A percentile compares a stretch with the other conserved stretches of the same genome.
These are phyloP conservation scores for Cyprinodon tularosa DNA, from an alignment of 2,113 vertebrate genomes.

Conservation along the genomic window DNA sequence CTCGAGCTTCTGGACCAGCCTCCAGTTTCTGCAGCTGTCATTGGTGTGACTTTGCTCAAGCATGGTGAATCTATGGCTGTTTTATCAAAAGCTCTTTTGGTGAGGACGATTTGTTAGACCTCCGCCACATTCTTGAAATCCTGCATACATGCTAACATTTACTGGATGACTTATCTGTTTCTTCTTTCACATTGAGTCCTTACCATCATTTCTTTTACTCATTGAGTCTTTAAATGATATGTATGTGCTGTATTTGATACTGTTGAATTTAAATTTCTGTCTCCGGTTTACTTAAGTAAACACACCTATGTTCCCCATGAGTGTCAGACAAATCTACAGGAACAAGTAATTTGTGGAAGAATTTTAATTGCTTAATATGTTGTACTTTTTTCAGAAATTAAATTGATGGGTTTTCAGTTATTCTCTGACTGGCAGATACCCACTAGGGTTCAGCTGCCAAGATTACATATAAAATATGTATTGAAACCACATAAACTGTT, in stretches of 20 bases:
- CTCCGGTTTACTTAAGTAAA: neutral
- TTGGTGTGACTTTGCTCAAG: conserved; percentile 59
- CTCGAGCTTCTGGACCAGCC: conserved; percentile 65
- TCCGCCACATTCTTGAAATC: conserved; percentile 44
- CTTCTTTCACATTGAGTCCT: conserved; percentile 5
- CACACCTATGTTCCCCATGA: neutral
- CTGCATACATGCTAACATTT: neutral
- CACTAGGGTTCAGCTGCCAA: too few relatives aligned
- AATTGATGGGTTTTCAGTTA: neutral
- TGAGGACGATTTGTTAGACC: conserved; percentile 62
- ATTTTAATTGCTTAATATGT: too few relatives aligned
- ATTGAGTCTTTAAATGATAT: neutral
- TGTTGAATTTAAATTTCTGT: neutral
- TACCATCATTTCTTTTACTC: neutral
- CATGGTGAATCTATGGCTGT: conserved; percentile 58
- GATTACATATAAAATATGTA: neutral
- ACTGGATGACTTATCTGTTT: neutral
- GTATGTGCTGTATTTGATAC: neutral
- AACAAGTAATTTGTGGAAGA: too few relatives aligned
- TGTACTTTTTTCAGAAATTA: neutral
- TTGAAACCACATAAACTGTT: neutral
- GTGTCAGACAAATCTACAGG: neutral
- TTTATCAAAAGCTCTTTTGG: conserved; percentile 53
- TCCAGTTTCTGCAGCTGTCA: conserved; percentile 69
- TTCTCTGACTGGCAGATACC: neutral